Percentiles rank a stretch among this genome's conserved stretches.
These are phyloP conservation scores for Phaethornis superciliosus DNA, from an alignment of 2,113 vertebrate genomes.

Conservation along the genomic window DNA sequence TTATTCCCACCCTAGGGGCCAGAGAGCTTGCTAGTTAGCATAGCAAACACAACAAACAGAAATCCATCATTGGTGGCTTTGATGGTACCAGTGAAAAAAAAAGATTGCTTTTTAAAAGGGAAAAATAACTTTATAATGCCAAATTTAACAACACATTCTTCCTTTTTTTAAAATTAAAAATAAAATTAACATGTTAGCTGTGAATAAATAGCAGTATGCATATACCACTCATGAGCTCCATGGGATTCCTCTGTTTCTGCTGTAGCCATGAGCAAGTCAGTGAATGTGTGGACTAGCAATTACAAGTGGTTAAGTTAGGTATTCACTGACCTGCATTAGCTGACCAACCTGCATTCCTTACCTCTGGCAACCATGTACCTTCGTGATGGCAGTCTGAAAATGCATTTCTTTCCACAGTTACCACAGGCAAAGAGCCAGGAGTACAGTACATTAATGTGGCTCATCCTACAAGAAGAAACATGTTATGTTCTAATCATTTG, in stretches of 20 bases:
- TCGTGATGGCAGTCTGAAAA: not conserved
- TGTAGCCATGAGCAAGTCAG: not conserved
- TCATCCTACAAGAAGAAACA: not conserved
- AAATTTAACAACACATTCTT: not conserved
- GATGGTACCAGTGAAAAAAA: not conserved
- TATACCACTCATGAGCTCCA: not conserved
- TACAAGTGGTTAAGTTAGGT: not conserved
- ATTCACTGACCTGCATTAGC: not conserved
- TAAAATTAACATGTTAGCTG: not conserved
- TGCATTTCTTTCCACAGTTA: not conserved
- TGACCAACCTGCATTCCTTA: not conserved
- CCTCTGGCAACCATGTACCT: not conserved
- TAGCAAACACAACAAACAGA: not conserved
- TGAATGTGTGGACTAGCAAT: not conserved
- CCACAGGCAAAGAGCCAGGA: not conserved
- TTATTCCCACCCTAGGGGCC: not conserved
- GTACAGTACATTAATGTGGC: fast-evolving
- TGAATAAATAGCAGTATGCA: not conserved
- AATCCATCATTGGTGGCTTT: not conserved
- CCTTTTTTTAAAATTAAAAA: not conserved
- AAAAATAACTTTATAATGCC: not conserved
- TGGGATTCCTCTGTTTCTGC: not conserved
- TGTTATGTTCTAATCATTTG: not conserved
- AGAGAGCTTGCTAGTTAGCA: not conserved
- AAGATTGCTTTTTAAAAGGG: not conserved